These are phyloP conservation scores for Helleia helle DNA, from an alignment of 2,888 invertebrate genomes.

Conservation along the genomic window DNA sequence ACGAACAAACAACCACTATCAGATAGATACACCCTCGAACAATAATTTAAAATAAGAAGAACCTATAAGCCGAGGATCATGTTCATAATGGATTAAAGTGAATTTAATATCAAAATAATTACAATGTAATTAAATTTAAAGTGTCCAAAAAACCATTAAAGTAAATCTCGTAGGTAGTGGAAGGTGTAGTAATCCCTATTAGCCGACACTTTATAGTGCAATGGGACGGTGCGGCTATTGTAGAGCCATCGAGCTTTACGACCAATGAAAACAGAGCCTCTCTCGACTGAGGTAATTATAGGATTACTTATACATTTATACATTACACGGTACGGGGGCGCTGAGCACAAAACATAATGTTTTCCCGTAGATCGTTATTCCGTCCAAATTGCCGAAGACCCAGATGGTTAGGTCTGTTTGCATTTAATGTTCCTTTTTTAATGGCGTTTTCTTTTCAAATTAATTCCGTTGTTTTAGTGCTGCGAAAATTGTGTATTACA, in stretches of 20 bases:
- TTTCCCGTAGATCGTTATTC: conserved; percentile 17
- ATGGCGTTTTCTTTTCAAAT: conserved; percentile 5
- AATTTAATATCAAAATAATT: conserved; percentile 17
- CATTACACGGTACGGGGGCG: conserved; percentile 15
- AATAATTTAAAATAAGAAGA: too few relatives aligned
- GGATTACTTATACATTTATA: conserved; percentile 49
- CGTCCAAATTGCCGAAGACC: conserved; percentile 16
- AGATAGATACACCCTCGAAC: too few relatives aligned
- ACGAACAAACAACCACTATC: too few relatives aligned
- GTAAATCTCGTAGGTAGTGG: conserved; percentile 22
- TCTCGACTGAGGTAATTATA: conserved; percentile 55
- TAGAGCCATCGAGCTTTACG: conserved; percentile 60
- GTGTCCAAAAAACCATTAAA: conserved; percentile 23
- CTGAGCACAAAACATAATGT: conserved; percentile 16
- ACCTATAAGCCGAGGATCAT: too few relatives aligned
- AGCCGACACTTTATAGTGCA: conserved; percentile 59
- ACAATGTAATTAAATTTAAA: conserved; percentile 20
- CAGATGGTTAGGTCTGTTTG: conserved; percentile 11
- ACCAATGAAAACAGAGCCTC: conserved; percentile 59
- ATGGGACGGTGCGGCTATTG: conserved; percentile 44
- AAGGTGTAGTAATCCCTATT: conserved; percentile 62
- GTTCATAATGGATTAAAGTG: conserved; percentile 3
- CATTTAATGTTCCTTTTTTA: conserved; percentile 7
- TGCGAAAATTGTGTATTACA: conserved; percentile 1
- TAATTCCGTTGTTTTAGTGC: conserved; percentile 4